A percentile compares a stretch with the other conserved stretches of the same genome.
Conservation (phyloP, 2,797 vertebrate genomes). For the Hyperoplus lanceolatus region DNA sequence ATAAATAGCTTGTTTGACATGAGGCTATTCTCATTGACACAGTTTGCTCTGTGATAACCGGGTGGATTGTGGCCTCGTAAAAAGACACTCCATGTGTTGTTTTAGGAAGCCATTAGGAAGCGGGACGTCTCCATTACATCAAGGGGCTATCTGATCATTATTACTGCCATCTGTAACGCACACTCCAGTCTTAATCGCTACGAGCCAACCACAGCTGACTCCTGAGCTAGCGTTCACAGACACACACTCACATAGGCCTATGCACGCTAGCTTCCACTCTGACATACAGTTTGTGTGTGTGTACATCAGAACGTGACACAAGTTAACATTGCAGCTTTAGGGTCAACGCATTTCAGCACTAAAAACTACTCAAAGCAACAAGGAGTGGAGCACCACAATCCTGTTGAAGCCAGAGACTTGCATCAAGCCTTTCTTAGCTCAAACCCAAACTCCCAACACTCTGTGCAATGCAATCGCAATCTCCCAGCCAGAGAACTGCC, state of each 20-base stretch:
- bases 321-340: slow-evolving; percentile 67
- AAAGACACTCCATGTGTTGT: slow-evolving; percentile 84
- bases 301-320: slow-evolving; percentile 57
- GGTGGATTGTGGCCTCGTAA: slow-evolving; percentile 80
- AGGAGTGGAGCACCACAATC: slow-evolving; percentile 19
- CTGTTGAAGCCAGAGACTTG: slow-evolving; percentile 33
- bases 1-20: slow-evolving; percentile 81
- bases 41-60: slow-evolving; percentile 75
- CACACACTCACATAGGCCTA: slow-evolving; percentile 3
- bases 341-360: slow-evolving; percentile 65
- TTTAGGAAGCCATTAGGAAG: slow-evolving; percentile 85
- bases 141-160: slow-evolving; percentile 82
- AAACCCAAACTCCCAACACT: slow-evolving; percentile 40
- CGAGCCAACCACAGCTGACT: slow-evolving; percentile 79
- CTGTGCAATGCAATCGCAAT: slow-evolving; percentile 69
- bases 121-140: slow-evolving; percentile 80
- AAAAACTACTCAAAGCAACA: slow-evolving; percentile 56
- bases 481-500: slow-evolving; percentile 64
- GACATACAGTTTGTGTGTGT: slow-evolving; percentile 27
- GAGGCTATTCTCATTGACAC: slow-evolving; percentile 72
- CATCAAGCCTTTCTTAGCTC: slow-evolving; percentile 9
- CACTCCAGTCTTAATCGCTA: slow-evolving; percentile 78
- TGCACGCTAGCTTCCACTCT: slow-evolving; percentile 39
- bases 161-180: slow-evolving; percentile 81
- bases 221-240: slow-evolving; percentile 45